Base-by-base conservation (phyloP, 2,113 vertebrate genomes). In the Galbula dea region DNA sequence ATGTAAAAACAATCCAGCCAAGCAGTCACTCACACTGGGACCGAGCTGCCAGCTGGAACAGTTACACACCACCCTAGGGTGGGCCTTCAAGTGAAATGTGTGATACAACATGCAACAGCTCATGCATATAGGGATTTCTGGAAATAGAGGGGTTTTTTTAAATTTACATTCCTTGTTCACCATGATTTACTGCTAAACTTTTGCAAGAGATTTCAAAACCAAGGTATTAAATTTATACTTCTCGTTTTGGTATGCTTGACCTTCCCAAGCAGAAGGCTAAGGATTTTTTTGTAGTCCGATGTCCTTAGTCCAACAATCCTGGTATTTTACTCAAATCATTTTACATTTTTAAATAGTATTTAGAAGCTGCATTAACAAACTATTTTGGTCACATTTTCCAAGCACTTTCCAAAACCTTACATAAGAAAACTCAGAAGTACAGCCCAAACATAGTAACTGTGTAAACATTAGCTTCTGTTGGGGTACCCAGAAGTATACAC, bases 371-470 rank as follows among this genome's bases (percentile, higher is more conserved):
- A 62, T 84, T 89, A 90, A 93, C 39, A 57, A 95, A 81, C 58
- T 76, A 73, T 79, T 89, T 76, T 72, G 61, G 76, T 74, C 57
- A 78, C 22, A 59, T 88, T 91, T 94, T 74, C 57, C 63, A 82
- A 88, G 86, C n/a, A 15, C 36, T 72, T 93, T 30, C 20, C 79
- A 73, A 83, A 83, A 79, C 51, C 43, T 95, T 67, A 84, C 37
- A 30, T 55, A 71, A 71, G 46, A 77, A 92, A 95, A 87, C 18
- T 36, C 76, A 45, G 19, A 66, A 92, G 41, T 46, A 67, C 52
- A 82, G 48, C 34, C 74, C 93, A 92, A 90, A 83, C 61, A 90
- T 26, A 78, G 80, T 32, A 95, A 93, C 75, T 26, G 24, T 20
- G 34, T 83, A 58, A 94, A 93, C 61, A 93, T 45, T 14, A 59